Conservation (phyloP, 2,888 invertebrate genomes). For the Oegoconia quadripuncta region DNA sequence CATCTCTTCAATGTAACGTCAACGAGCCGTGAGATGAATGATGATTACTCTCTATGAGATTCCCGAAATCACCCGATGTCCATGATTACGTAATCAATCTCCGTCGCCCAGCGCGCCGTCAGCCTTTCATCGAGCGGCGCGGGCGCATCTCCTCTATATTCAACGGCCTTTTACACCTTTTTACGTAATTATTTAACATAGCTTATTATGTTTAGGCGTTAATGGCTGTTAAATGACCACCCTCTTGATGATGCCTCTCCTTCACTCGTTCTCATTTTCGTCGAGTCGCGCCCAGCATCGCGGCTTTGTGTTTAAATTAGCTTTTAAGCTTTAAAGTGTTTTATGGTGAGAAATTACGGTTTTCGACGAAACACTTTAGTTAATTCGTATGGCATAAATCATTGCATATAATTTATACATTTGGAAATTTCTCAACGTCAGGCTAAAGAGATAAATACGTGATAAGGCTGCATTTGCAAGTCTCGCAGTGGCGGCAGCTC, state of each 20-base stretch:
- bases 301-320: slow-evolving; percentile 34
- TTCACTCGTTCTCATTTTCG: slow-evolving; percentile 40
- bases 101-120: slow-evolving; percentile 58
- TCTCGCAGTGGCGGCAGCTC: slow-evolving; percentile 13
- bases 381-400: slow-evolving; percentile 24
- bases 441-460: slow-evolving; percentile 21
- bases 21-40: slow-evolving; percentile 71
- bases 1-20: slow-evolving; percentile 49
- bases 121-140: slow-evolving; percentile 68
- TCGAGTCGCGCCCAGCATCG: slow-evolving; percentile 28
- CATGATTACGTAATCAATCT: slow-evolving; percentile 77
- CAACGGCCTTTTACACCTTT: slow-evolving; percentile 67
- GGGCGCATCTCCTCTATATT: slow-evolving; percentile 58
- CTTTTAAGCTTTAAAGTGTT: slow-evolving; percentile 44
- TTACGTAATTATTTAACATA: slow-evolving; percentile 68
- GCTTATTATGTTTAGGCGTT: slow-evolving; percentile 69
- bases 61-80: slow-evolving; percentile 66
- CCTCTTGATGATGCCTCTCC: slow-evolving; percentile 52
- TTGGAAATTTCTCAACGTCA: slow-evolving; percentile 10
- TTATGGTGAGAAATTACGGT: slow-evolving; percentile 35
- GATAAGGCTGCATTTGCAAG: slow-evolving; percentile 21
- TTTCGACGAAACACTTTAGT: slow-evolving; percentile 27
- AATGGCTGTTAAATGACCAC: slow-evolving; percentile 67
- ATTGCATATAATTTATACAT: slow-evolving; percentile 16
- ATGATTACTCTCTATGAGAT: slow-evolving; percentile 70